Base-by-base conservation (phyloP, 1,140 invertebrate genomes). In the Trichoplusia ni region DNA sequence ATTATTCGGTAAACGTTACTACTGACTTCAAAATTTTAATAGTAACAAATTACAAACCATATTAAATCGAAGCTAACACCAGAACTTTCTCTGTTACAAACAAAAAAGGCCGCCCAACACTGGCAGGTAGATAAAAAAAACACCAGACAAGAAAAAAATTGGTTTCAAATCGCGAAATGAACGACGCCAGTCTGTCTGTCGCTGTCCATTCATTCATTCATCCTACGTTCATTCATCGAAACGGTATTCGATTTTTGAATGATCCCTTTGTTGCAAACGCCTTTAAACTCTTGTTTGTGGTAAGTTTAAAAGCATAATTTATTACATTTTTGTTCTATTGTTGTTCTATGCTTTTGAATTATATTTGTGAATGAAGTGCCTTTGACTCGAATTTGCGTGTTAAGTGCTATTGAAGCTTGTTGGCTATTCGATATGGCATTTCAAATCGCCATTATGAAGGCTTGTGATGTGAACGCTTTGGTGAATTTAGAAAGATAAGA, bases 161-260 rank as follows among this genome's bases (percentile, higher is more conserved):
- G 54, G 59, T 54, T 66, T 46, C 37, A 64, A 71, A 71, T 66
- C n/a, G 51, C 60, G 33, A 66, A 59, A 71, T 71, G 65, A 71
- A 59, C 64, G 63, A 59, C 64, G 68, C 68, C 68, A 66, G 53
- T 37, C 44, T 66, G 68, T 71, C 68, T 71, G 46, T 16, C n/a
- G 33, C 46, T n/a, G 25, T 27, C 25, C 23, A 46, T 64, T 37
- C 44, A 63, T 60, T 33, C 67, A 60, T 65, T 62, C 62, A 53
- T 33, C 6, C 65, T 27, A 58, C 37, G 38, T 64, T 63, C 51
- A 62, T 67, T 67, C 56, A 62, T 62, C 0, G 38, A 42, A 31
- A 49, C 27, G 9, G 54, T 69, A 38, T 69, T 56, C 23, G 7
- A 51, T 35, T 42, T 53, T 37, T 42, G 42, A 33, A 62, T 54